These are phyloP conservation scores for Sebastolobus alascanus DNA, from an alignment of 2,797 vertebrate genomes.

Conservation along the genomic window DNA sequence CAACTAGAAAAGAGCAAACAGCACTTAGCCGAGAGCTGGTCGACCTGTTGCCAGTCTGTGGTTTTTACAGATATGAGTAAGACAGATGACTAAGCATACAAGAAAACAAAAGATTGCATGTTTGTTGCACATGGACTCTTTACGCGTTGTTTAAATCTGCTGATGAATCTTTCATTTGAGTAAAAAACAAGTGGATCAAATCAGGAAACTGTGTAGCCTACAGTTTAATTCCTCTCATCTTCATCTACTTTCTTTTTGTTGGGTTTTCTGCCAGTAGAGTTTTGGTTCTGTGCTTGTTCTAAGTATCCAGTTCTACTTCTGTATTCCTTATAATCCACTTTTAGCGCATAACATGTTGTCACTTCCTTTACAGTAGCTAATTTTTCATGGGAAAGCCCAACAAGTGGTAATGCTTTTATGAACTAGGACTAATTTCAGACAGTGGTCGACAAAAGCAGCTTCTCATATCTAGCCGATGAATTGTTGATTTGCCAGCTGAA, in stretches of 20 bases:
- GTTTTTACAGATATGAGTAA: conserved; percentile 61
- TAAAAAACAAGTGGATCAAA: conserved; percentile 16
- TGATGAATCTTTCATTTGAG: neutral
- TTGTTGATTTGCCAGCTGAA: neutral
- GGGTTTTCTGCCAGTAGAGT: neutral
- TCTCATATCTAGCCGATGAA: neutral
- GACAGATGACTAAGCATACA: conserved; percentile 39
- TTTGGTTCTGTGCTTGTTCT: neutral
- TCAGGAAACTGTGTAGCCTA: neutral
- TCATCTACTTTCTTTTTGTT: neutral
- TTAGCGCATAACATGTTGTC: neutral
- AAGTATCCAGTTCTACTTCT: conserved; percentile 14
- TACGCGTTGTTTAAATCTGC: conserved; percentile 22
- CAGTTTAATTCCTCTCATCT: neutral
- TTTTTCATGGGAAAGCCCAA: neutral
- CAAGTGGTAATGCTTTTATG: neutral
- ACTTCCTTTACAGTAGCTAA: neutral
- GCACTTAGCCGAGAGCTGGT: conserved; percentile 42
- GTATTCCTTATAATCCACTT: conserved; percentile 12
- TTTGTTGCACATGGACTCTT: conserved; percentile 14
- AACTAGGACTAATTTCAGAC: neutral
- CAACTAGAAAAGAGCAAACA: conserved; percentile 71
- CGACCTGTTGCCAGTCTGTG: conserved; percentile 42
- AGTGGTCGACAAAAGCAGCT: neutral
- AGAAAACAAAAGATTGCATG: conserved; percentile 52